Base-by-base conservation (phyloP, 2,888 invertebrate genomes). In the Timandra comae region DNA sequence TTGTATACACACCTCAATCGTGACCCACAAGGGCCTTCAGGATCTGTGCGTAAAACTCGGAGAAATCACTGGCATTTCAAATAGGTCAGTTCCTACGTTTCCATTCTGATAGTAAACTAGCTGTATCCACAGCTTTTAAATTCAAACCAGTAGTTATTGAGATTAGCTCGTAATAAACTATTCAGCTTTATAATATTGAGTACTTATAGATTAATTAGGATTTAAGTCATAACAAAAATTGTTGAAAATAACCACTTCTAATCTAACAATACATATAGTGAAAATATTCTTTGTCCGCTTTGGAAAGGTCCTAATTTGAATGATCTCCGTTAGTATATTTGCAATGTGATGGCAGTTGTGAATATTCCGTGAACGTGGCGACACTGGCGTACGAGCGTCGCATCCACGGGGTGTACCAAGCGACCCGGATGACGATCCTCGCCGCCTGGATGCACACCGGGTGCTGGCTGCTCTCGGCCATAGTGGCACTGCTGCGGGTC, bases 401-500 rank as follows among this genome's bases (percentile, higher is more conserved):
- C 7, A 81, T 84, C 38, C 73, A 78, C 1, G 82, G 82, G 2
- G 82, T 84, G 12, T 81, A 77, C 58, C 81, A 81, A 38, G 81
- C 80, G 3, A 78, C 69, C 1, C 57, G 55, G 8, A 65, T 85
- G 3, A 82, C 82, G 1, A 73, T 81, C 29, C 23, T 68, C 2
- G 63, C 85, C 0, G 80, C 85, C 1, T 85, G 85, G 85, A 56
- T 84, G 1, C 81, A 84, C 48, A 82, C 84, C 1, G 2, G 41
- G 7, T 84, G 84, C 56, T 85, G 85, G 85, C 24, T 82, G 3
- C 45, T 72, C 2, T 75, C 82, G 0, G 71, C 78, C 1, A 20
- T 71, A 2, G 49, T 85, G 3, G 57, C 71, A 0, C 16, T 76
- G 7, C 38, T 52, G 1, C 58, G 85, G 7, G 64, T 84, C 5